Conservation (phyloP, 2,797 vertebrate species). For the Passerculus sandwichensis region DNA sequence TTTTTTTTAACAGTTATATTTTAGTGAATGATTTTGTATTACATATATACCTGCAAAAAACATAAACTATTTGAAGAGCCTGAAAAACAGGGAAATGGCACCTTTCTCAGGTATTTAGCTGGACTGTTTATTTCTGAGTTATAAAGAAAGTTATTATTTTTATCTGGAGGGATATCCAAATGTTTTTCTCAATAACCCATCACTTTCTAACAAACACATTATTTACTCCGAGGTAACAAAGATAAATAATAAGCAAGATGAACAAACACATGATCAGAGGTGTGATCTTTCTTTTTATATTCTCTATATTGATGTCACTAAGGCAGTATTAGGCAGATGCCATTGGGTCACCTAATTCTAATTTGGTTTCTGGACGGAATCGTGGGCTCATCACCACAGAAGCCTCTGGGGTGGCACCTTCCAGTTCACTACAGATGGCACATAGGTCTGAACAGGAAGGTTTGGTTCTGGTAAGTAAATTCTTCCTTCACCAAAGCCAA, state of each 20-base stretch:
- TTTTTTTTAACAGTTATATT: neutral
- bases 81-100: neutral
- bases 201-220: neutral
- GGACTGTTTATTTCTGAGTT: neutral
- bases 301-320: neutral
- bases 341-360: neutral
- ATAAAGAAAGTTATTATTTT: neutral
- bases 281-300: neutral
- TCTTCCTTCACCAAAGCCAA: neutral
- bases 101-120: neutral
- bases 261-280: neutral
- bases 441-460: neutral
- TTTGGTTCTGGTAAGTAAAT: neutral
- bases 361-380: neutral
- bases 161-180: neutral
- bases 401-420: neutral
- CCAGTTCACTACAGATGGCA: neutral
- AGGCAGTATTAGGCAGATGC: neutral
- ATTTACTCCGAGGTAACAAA: neutral
- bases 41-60: neutral
- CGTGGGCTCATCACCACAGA: neutral
- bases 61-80: neutral
- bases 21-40: neutral
- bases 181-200: neutral
- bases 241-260: neutral